These are phyloP conservation scores for Acrobasis suavella DNA, from an alignment of 2,888 invertebrate genomes.

Conservation along the genomic window DNA sequence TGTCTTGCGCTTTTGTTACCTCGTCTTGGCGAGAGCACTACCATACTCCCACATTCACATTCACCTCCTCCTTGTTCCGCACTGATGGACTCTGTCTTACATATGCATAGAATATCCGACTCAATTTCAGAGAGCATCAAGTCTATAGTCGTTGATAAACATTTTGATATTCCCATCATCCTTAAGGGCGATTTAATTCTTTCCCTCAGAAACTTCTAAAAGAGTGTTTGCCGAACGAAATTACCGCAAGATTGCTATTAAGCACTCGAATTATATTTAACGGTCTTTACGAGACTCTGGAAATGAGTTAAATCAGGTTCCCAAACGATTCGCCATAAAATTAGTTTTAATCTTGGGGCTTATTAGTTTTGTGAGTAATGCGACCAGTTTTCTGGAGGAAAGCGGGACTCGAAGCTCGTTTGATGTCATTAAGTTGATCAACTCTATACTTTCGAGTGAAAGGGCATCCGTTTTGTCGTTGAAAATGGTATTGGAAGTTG, in stretches of 20 bases:
- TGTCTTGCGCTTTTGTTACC: too few species aligned
- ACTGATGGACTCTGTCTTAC: too few species aligned
- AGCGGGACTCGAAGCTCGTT: background rate
- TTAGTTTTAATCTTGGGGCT: slow-evolving; percentile 22
- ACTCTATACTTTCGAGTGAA: background rate
- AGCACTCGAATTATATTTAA: slow-evolving; percentile 21
- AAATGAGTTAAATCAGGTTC: slow-evolving; percentile 21
- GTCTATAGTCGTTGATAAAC: background rate
- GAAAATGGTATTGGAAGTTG: too few species aligned
- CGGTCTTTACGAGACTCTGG: slow-evolving; percentile 10
- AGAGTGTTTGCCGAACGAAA: slow-evolving; percentile 16
- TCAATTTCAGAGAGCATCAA: too few species aligned
- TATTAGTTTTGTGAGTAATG: slow-evolving; percentile 18
- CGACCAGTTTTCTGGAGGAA: background rate
- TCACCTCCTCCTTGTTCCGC: too few species aligned
- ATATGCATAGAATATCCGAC: too few species aligned
- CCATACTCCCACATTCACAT: too few species aligned
- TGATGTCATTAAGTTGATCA: background rate
- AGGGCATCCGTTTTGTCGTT: background rate
- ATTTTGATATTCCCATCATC: slow-evolving; percentile 1
- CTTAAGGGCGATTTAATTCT: slow-evolving; percentile 3
- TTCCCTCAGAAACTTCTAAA: slow-evolving; percentile 9
- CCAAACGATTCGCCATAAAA: slow-evolving; percentile 21
- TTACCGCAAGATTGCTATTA: slow-evolving; percentile 21
- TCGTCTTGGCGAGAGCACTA: too few species aligned